Evolutionary conservation across 2,113 vertebrate species (phyloP), one percentile per base, ranked within the genome.

Genomic region (Setophaga kirtlandii): DNA sequence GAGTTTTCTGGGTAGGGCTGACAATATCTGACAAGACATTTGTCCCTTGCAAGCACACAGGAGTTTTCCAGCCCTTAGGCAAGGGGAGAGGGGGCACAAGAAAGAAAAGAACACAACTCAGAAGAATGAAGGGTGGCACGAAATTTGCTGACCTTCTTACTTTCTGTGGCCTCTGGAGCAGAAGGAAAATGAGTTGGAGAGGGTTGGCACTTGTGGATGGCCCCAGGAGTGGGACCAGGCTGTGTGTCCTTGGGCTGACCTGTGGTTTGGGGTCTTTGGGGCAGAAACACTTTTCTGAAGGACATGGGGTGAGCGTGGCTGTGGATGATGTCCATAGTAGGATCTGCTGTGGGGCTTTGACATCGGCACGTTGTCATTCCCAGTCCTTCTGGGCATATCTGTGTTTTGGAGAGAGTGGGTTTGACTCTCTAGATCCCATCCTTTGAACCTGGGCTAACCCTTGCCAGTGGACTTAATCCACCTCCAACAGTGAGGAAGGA

Each of bases 301-400:
- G 46, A 41, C 35, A 9, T 2, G 0, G 35, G 12, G 30, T 70
- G 37, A 41, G 6, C 3, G 3, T 64, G 65, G 69, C 56, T 4
- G 0, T 28, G 35, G 16, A 11, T 31, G 58, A 12, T 62, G 22
- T 60, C 37, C 55, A 4, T 21, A 58, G 31, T 81, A 73, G 68
- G 27, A 37, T 64, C 62, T 60, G 65, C 41, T 77, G 46, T 65
- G 21, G 25, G 35, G 8, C 49, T 92, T 52, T 93, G 79, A 30
- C 30, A 12, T 24, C 0, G 0, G 63, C 7, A 1, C 0, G 0
- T 53, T 27, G 5, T 65, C 74, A n/a, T 47, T 83, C 46, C 41
- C n/a, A 69, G 2, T 53, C 55, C 28, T 83, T 82, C 60, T 33
- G 42, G 47, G 24, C 18, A 21, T 69, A 46, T 23, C 47, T 55